A percentile compares a stretch with the other conserved stretches of the same genome.
These are phyloP conservation scores for Brachionus angularis DNA, from an alignment of 1,140 invertebrate species.

Conservation along the genomic window DNA sequence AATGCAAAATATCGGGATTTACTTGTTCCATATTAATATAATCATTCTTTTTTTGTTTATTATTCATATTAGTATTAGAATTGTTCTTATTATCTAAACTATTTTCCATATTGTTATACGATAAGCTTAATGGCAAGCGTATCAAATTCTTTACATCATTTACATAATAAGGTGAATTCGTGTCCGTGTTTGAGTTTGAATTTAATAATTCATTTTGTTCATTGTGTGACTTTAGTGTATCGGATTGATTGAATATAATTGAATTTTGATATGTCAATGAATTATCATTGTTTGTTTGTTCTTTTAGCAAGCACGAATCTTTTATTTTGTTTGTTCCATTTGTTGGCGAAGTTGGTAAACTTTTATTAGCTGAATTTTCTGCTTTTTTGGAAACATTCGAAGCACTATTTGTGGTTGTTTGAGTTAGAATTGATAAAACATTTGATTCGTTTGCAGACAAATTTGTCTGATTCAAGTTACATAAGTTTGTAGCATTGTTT, in stretches of 20 bases:
- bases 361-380: slow-evolving; percentile 19
- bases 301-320: too few species aligned
- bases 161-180: slow-evolving; percentile 12
- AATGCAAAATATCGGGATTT: slow-evolving; percentile 36
- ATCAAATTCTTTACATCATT: slow-evolving; percentile 22
- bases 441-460: slow-evolving; percentile 13
- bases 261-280: not conserved
- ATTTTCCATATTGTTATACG: slow-evolving; percentile 13
- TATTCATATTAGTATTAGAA: not conserved
- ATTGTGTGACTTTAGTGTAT: not conserved
- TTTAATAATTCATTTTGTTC: too few species aligned
- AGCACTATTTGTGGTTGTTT: not conserved
- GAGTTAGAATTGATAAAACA: not conserved
- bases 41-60: not conserved
- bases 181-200: not conserved
- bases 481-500: slow-evolving; percentile 22
- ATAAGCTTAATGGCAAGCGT: slow-evolving; percentile 22
- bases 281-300: not conserved
- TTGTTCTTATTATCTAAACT: not conserved
- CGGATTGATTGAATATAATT: not conserved
- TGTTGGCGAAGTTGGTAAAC: too few species aligned
- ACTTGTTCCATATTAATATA: slow-evolving; percentile 42
- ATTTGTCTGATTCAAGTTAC: slow-evolving; percentile 22
- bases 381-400: slow-evolving; percentile 6
- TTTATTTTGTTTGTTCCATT: slow-evolving; percentile 8